Base-by-base conservation (phyloP, 2,113 vertebrate genomes). In the Nesoenas mayeri region DNA sequence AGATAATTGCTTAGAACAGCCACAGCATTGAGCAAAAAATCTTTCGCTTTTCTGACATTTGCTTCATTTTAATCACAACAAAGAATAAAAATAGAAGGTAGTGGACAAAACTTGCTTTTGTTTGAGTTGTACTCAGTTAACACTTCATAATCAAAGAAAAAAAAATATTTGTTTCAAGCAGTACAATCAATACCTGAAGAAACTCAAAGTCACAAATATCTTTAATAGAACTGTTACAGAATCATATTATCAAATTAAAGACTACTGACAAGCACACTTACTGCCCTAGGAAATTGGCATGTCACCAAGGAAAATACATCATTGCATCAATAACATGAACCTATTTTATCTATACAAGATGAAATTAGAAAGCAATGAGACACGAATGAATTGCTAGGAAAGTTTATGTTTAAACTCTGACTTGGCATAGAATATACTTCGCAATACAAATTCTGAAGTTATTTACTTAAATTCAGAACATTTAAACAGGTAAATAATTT, bases 181-280 rank as follows among this genome's bases (percentile, higher is more conserved):
- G 67, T 92, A 84, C 34, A 84, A 93, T 95, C 86, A 96, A 95
- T 96, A 54, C 51, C 9, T 14, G 40, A 91, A 86, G 65, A 82
- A 83, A 87, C 62, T 70, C 2, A 60, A 85, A 81, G 56, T 50
- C 53, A 40, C 29, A 87, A 66, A 48, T n/a, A n/a, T 21, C 7
- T 50, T 44, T 24, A 91, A 50, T 2, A 34, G 18, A 38, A 75
- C 12, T 24, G 18, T 18, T 47, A 74, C 4, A 73, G 79, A 92
- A 53, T 34, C 40, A 16, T 13, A 67, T 11, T 22, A 75, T 42
- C n/a, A 83, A 53, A 15, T 54, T 11, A 61, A 84, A 93, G 74
- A 88, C 48, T 70, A 47, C 13, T 53, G 21, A 48, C 17, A 83
- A 90, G 17, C 29, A 48, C 13, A 26, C 31, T 65, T 58, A 79